phyloP scores from a whole-genome alignment of 64 coral and sea anemone genomes.

The Montipora foliosa region DNA sequence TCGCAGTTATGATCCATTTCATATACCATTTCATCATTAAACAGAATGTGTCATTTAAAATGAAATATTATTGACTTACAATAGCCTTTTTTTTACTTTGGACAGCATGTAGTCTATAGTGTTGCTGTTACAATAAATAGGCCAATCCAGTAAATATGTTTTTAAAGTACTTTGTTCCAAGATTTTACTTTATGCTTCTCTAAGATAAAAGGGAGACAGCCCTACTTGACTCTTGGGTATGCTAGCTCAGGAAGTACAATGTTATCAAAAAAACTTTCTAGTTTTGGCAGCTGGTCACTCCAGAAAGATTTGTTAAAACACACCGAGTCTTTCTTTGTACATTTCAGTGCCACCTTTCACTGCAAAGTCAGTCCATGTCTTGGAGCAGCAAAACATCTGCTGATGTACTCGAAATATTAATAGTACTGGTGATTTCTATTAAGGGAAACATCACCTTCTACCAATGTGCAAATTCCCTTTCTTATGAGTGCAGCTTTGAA shows the following conservation, averaged over 20 bases:
- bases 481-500: conserved; percentile 41
- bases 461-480: conserved; percentile 67
- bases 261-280: conserved; percentile 28
- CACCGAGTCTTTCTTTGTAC: conserved; percentile 33
- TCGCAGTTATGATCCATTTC: too few relatives aligned
- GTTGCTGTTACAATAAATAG: too few relatives aligned
- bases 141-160: too few relatives aligned
- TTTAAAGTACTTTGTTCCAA: too few relatives aligned
- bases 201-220: conserved; percentile 20
- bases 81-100: too few relatives aligned
- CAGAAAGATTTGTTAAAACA: conserved; percentile 37
- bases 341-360: conserved; percentile 56
- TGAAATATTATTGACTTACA: too few relatives aligned
- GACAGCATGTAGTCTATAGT: too few relatives aligned
- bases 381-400: conserved; percentile 42
- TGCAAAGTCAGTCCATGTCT: conserved; percentile 47
- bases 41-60: too few relatives aligned
- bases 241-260: conserved; percentile 29
- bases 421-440: conserved; percentile 61
- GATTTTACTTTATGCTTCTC: too few relatives aligned
- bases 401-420: conserved; percentile 35
- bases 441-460: conserved; percentile 12
- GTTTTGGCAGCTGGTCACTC: conserved; percentile 32
- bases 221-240: neutral
- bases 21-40: too few relatives aligned